Evolutionary conservation across 2,113 vertebrate genomes (phyloP).

Genomic region (Hoplias malabaricus): DNA sequence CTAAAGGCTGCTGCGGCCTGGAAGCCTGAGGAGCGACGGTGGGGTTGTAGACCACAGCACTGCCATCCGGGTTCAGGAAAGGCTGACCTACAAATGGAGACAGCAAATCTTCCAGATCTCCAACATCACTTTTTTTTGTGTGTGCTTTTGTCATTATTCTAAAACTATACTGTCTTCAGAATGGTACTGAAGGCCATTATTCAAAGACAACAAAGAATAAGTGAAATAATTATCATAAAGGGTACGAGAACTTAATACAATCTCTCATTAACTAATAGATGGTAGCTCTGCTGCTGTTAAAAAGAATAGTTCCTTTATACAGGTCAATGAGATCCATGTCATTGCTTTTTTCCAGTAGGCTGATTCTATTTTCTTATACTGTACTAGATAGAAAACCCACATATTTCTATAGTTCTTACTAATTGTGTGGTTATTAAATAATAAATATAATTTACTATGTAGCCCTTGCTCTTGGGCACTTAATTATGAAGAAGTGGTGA

Average conservation of each 20-base stretch:
- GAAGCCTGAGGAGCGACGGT: constrained; percentile 65
- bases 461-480: too few species aligned
- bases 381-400: too few species aligned
- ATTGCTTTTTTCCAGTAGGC: too few species aligned
- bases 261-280: background rate
- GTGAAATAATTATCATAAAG: background rate
- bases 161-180: background rate
- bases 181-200: background rate
- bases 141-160: background rate
- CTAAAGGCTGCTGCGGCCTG: constrained; percentile 74
- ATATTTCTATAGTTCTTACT: too few species aligned
- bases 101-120: background rate
- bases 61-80: constrained; percentile 85
- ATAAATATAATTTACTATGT: too few species aligned
- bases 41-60: constrained; percentile 83
- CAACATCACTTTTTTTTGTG: too few species aligned
- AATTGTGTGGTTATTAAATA: too few species aligned
- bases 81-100: constrained; percentile 76
- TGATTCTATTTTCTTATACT: too few species aligned
- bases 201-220: background rate
- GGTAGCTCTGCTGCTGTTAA: background rate
- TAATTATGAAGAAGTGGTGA: too few species aligned
- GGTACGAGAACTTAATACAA: background rate
- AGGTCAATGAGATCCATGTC: background rate
- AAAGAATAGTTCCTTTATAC: background rate